Evolutionary conservation across 2,113 vertebrate species (phyloP).

Genomic region (Caretta caretta): DNA sequence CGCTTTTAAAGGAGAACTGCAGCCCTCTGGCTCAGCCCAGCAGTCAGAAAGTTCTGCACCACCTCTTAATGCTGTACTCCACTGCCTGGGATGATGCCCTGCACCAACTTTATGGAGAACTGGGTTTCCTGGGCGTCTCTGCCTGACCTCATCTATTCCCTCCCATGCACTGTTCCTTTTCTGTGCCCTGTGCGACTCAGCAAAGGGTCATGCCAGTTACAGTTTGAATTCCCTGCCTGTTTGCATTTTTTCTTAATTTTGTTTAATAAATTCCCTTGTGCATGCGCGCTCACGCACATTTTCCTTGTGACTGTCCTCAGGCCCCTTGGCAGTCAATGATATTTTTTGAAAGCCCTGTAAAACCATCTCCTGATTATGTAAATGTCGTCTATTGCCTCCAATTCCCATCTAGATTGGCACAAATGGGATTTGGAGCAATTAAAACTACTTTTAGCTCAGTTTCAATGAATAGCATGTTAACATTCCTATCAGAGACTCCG

Average conservation of each 20-base stretch:
- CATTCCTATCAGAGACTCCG: neutral
- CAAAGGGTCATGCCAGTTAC: neutral
- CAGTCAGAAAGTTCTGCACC: neutral
- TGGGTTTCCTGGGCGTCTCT: neutral
- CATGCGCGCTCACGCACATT: fast-evolving
- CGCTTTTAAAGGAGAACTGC: neutral
- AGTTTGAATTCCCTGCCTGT: fast-evolving
- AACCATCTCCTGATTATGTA: fast-evolving
- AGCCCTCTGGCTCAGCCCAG: neutral
- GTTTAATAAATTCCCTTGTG: fast-evolving
- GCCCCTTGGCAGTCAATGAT: fast-evolving
- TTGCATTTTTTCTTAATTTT: neutral
- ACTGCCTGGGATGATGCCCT: neutral
- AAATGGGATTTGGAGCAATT: neutral
- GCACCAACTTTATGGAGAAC: no score
- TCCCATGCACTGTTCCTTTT: neutral
- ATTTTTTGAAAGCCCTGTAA: neutral
- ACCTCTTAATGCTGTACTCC: neutral
- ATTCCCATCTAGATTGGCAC: fast-evolving
- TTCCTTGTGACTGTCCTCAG: neutral
- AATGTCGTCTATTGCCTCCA: neutral
- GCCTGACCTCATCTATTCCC: neutral
- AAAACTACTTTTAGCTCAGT: neutral
- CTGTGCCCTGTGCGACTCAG: neutral
- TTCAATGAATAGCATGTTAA: neutral